A percentile compares a stretch with the other conserved stretches of the same genome.
Conservation (phyloP, 2,797 vertebrate genomes). For the Brachyalestes nurse region DNA sequence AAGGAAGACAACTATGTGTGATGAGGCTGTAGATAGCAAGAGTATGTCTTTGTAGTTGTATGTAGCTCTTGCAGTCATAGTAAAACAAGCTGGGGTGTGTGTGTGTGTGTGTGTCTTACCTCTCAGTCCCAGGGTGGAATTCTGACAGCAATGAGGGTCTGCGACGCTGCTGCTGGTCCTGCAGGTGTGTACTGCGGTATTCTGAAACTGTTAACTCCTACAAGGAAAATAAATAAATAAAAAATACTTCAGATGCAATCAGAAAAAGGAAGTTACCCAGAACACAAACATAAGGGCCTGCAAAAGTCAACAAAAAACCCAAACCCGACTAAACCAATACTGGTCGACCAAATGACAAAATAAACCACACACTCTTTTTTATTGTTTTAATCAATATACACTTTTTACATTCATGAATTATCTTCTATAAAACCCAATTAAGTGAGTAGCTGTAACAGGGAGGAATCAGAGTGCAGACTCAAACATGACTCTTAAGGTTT, state of each 20-base stretch:
- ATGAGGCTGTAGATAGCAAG: neutral
- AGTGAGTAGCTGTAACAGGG: neutral
- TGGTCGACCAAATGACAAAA: too few species aligned
- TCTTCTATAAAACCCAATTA: neutral
- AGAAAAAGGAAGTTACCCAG: slow-evolving; percentile 30
- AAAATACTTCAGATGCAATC: neutral
- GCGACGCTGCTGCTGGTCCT: slow-evolving; percentile 89
- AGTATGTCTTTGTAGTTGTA: neutral
- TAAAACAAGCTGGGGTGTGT: neutral
- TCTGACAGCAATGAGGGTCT: slow-evolving; percentile 95
- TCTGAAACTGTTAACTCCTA: slow-evolving; percentile 94
- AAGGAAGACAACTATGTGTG: neutral
- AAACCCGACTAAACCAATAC: too few species aligned
- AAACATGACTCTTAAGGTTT: neutral
- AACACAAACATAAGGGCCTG: slow-evolving; percentile 16
- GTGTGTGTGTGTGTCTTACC: slow-evolving; percentile 72
- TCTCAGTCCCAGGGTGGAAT: slow-evolving; percentile 94
- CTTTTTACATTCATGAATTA: neutral
- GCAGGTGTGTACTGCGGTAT: slow-evolving; percentile 86
- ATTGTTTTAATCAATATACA: too few species aligned
- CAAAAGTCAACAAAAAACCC: too few species aligned
- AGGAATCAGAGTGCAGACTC: neutral
- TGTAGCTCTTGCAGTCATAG: neutral
- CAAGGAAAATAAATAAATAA: neutral
- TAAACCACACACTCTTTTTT: too few species aligned